Conservation (phyloP, 2,888 invertebrate species). For the Ornithoptera priamus region DNA sequence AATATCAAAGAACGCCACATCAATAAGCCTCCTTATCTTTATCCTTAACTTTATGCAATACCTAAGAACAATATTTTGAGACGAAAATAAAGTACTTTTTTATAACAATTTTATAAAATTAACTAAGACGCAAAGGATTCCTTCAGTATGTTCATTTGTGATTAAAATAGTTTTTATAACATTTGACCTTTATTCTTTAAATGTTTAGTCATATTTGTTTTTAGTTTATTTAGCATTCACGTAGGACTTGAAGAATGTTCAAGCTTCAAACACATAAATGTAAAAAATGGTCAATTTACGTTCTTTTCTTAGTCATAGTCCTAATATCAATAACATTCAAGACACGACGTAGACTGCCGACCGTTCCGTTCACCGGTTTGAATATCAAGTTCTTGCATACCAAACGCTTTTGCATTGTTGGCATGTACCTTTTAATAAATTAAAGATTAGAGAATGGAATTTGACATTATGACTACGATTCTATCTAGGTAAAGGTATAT, state of each 20-base stretch:
- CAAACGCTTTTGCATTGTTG: slow-evolving; percentile 40
- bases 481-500: slow-evolving; percentile 28
- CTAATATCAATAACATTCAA: slow-evolving; percentile 51
- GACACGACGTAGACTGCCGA: slow-evolving; percentile 56
- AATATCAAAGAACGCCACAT: neutral
- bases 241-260: neutral
- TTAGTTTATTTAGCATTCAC: neutral
- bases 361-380: slow-evolving; percentile 62
- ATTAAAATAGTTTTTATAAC: neutral
- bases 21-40: too few relatives aligned
- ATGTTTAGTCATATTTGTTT: neutral
- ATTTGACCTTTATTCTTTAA: neutral
- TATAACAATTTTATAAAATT: too few relatives aligned
- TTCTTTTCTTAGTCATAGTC: slow-evolving; percentile 12
- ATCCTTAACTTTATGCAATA: neutral
- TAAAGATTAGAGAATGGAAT: slow-evolving; percentile 35
- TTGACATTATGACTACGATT: slow-evolving; percentile 29
- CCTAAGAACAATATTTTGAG: neutral
- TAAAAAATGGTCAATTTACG: neutral
- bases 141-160: neutral
- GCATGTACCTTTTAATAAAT: slow-evolving; percentile 41
- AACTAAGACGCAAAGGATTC: neutral
- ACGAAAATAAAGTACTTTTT: neutral
- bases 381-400: slow-evolving; percentile 63
- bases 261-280: neutral